Base-by-base conservation (phyloP, 2,113 vertebrate genomes). In the Rhinogobius similis region DNA sequence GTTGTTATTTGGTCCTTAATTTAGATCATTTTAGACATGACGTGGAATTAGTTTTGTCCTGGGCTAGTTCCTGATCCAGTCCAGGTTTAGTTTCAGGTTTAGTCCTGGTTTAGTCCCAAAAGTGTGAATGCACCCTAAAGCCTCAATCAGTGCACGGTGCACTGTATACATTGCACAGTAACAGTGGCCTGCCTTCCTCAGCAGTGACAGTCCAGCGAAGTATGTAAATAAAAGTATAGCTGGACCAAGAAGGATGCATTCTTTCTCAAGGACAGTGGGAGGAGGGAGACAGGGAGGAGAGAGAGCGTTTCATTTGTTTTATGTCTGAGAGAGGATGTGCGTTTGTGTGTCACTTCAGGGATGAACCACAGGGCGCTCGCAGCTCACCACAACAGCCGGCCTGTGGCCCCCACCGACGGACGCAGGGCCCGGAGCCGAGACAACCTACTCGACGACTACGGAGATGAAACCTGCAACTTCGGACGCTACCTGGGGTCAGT, bases 401-500 rank as follows among this genome's bases (percentile, higher is more conserved):
- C 82, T 14, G 76, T 61, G 6, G 78, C 59, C 50, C 62, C 67
- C 71, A 67, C 4, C 0, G 66, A 83, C 62, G 82, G 82, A 63
- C 86, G 82, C 46, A 74, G 84, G 70, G 83, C 80, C 61, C 79
- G 83, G 62, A 93, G 90, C 70, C 77, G 83, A 1, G 92, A 93
- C 23, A 91, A 92, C 82, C 82, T 92, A 67, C 78, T 93, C 3
- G 87, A 90, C 59, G 91, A 93, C 13, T 85, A 86, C n/a, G 70
- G 77, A 39, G 91, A 93, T 43, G 92, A 92, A n/a, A 85, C 66
- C 79, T 86, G 75, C 58, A 86, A 84, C 67, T 18, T 87, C 13
- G 90, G 90, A 83, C 76, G 86, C 79, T 89, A 81, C 50, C 78
- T 87, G 27, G 74, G 89, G 93, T 93, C 39, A 82, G 90, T 88